These are phyloP conservation scores for Artemisiospiza belli DNA, from an alignment of 2,113 vertebrate genomes.

Conservation along the genomic window DNA sequence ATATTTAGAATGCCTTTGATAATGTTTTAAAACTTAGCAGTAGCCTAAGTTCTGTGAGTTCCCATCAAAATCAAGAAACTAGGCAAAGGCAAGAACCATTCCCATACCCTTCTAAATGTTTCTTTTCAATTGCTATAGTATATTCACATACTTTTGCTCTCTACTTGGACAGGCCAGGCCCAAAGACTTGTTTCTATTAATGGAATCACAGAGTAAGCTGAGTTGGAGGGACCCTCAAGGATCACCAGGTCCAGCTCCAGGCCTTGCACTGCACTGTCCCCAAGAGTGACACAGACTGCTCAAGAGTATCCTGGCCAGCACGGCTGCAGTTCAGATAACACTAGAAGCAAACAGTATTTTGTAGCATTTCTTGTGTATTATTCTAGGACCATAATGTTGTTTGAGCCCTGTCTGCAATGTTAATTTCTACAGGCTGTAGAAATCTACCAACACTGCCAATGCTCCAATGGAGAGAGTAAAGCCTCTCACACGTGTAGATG, in stretches of 20 bases:
- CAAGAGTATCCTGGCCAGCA: rapidly evolving
- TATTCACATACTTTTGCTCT: background rate
- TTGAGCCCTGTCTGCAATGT: background rate
- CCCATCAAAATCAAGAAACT: background rate
- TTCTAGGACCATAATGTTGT: background rate
- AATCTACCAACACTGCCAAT: background rate
- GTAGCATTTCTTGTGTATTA: background rate
- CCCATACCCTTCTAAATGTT: background rate
- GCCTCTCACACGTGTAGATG: background rate
- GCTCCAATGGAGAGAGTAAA: background rate
- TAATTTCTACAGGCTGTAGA: background rate
- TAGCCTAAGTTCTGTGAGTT: background rate
- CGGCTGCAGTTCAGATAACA: background rate
- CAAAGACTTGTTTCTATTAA: background rate
- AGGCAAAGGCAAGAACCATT: background rate
- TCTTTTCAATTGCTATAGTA: background rate
- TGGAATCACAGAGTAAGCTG: background rate
- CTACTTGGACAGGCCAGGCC: background rate
- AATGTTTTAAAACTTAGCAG: background rate
- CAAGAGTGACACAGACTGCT: rapidly evolving
- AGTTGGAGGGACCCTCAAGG: background rate
- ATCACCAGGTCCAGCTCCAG: rapidly evolving
- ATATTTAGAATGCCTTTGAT: constrained; percentile 11
- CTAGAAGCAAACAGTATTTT: background rate
- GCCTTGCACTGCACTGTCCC: background rate